These are phyloP conservation scores for Drymonia ruficornis DNA, from an alignment of 2,888 invertebrate genomes.

Conservation along the genomic window DNA sequence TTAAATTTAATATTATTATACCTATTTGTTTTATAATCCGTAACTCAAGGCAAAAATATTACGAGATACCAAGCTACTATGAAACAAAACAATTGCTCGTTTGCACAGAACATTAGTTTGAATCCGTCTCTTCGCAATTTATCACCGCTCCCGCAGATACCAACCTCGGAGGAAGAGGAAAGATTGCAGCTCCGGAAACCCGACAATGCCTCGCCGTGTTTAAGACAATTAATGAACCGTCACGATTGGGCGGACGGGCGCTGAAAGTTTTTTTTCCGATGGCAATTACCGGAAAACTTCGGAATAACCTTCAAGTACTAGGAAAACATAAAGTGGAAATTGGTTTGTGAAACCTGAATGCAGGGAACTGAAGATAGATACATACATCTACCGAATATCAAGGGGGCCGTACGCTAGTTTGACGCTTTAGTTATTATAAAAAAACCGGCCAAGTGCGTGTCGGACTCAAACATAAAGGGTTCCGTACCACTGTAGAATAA, in stretches of 20 bases:
- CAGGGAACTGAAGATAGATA: too few relatives aligned
- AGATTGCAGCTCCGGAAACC: slow-evolving; percentile 32
- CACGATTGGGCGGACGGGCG: slow-evolving; percentile 10
- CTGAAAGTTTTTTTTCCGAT: slow-evolving; percentile 14
- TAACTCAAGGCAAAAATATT: too few relatives aligned
- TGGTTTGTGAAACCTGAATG: too few relatives aligned
- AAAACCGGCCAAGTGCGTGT: too few relatives aligned
- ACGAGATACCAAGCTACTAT: too few relatives aligned
- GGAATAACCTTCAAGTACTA: slow-evolving; percentile 19
- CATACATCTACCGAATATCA: too few relatives aligned
- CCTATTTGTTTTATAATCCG: too few relatives aligned
- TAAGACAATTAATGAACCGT: slow-evolving; percentile 32
- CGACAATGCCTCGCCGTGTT: slow-evolving; percentile 21
- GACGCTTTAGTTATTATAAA: too few relatives aligned
- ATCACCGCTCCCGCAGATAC: slow-evolving; percentile 29
- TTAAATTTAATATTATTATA: too few relatives aligned
- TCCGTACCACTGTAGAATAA: too few relatives aligned
- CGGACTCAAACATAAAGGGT: too few relatives aligned
- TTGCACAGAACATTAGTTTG: neutral
- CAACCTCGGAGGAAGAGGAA: slow-evolving; percentile 34
- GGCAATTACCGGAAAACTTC: slow-evolving; percentile 24
- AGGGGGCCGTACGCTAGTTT: too few relatives aligned
- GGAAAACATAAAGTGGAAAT: slow-evolving; percentile 12
- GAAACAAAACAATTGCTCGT: neutral
- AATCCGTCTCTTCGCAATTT: slow-evolving; percentile 23